Evolutionary conservation across 2,888 invertebrate genomes (phyloP).

Genomic region (Mactromeris polynyma): DNA sequence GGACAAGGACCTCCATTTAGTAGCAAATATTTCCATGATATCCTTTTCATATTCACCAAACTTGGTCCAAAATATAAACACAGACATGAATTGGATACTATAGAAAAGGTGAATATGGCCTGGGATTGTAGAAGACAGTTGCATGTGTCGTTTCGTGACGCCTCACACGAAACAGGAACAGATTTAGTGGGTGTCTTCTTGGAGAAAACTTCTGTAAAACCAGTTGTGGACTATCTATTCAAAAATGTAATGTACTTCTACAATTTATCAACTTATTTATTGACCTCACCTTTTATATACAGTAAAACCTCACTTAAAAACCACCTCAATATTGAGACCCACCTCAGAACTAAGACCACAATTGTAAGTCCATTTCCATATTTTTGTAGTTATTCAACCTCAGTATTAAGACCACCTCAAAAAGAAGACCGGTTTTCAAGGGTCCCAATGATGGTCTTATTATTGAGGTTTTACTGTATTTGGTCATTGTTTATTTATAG

Average conservation of each 20-base stretch:
- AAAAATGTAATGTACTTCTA: neutral
- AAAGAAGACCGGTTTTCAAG: too few relatives aligned
- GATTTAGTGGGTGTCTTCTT: neutral
- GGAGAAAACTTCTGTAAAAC: neutral
- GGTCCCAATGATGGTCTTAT: too few relatives aligned
- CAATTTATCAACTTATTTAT: too few relatives aligned
- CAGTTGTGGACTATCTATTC: neutral
- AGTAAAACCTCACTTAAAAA: too few relatives aligned
- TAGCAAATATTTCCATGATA: neutral
- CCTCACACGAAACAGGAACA: neutral
- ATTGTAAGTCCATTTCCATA: too few relatives aligned
- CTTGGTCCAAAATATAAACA: neutral
- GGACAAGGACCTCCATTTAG: neutral
- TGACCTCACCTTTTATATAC: too few relatives aligned
- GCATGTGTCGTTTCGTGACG: neutral
- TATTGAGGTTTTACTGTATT: too few relatives aligned
- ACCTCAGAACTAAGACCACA: too few relatives aligned
- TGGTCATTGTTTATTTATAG: too few relatives aligned
- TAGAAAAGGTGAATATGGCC: neutral
- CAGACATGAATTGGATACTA: neutral
- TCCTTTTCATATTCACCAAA: neutral
- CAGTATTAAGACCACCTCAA: too few relatives aligned
- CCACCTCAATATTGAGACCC: too few relatives aligned
- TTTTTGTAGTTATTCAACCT: too few relatives aligned
- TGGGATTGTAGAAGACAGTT: constrained; percentile 1